Base-by-base conservation (phyloP, 2,888 invertebrate genomes). In the Myopa testacea region DNA sequence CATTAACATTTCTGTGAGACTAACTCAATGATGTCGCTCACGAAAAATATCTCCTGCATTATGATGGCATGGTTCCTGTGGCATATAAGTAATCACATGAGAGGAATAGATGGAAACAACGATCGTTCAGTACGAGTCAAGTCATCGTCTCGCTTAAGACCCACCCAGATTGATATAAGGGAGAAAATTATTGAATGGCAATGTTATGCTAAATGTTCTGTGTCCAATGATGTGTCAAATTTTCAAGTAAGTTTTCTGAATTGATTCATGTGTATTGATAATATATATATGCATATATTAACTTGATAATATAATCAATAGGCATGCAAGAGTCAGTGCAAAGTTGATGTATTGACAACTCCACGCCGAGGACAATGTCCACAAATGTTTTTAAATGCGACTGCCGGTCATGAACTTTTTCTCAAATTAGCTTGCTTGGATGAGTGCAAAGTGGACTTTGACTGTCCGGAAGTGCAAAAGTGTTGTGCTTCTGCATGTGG, bases 401-500 rank as follows among this genome's bases (percentile, higher is more conserved):
- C 67, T 19, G 19, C 14, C n/a, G 67, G 37, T 52, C 16, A 26
- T 45, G 26, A 40, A 37, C 6, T 82, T 73, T 75, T 86, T 65
- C 82, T 83, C 71, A 79, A 81, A 50, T 34, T 87, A 79, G 78
- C 81, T 6, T 89, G 89, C 63, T 83, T 89, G 26, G 86, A 88
- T 80, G 85, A 85, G 75, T 89, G 89, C 52, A 84, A 83, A 67
- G 85, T 85, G 26, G 95, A 95, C 84, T 91, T 92, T 0, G 93
- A 94, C 82, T 95, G 95, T 85, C 91, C 92, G 12, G 93, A 92
- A 80, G 91, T 92, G 1, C 91, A 92, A 78, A 92, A 94, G 81
- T 95, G 95, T 86, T 95, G 95, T 83, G 88, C 88, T 40, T 90
- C 90, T 58, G 92, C 90, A 38, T 95, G 95, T 83, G 94, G 94